These are phyloP conservation scores for Megaleporinus macrocephalus DNA, from an alignment of 2,113 vertebrate genomes.

Conservation along the genomic window DNA sequence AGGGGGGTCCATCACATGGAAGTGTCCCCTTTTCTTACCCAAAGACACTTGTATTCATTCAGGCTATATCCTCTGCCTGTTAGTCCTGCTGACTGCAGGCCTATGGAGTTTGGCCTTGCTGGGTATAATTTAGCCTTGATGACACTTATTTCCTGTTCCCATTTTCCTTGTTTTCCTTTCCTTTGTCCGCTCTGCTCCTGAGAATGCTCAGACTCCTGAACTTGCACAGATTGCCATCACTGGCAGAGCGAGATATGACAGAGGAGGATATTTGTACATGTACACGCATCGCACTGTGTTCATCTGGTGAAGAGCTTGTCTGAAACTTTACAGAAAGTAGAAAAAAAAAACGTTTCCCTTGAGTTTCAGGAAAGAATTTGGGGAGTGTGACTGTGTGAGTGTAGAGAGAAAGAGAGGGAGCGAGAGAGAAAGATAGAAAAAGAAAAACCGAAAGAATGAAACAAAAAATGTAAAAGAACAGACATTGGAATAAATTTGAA, in stretches of 20 bases:
- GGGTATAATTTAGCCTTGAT: slow-evolving; percentile 31
- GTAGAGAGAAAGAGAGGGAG: no score
- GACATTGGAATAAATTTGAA: no score
- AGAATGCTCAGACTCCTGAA: neutral
- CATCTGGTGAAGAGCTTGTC: neutral
- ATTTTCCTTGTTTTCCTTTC: slow-evolving; percentile 27
- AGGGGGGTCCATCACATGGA: neutral
- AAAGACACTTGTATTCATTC: neutral
- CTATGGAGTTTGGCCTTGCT: slow-evolving; percentile 18
- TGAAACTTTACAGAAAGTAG: neutral
- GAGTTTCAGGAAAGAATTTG: neutral
- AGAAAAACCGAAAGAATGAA: neutral
- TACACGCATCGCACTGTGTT: neutral
- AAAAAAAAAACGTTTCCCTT: slow-evolving; percentile 8
- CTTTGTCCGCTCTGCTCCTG: neutral
- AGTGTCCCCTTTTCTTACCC: neutral
- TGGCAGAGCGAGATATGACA: no score
- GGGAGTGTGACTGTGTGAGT: neutral
- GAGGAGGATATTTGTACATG: neutral
- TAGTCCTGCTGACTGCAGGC: neutral
- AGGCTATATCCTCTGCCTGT: neutral
- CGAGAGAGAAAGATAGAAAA: neutral
- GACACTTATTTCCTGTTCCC: slow-evolving; percentile 39
- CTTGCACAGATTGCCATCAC: neutral
- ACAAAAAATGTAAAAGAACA: no score